Evolutionary conservation across 2,888 invertebrate species (phyloP), one percentile per base, ranked within the genome.

Genomic region (Seira sanloemensis): DNA sequence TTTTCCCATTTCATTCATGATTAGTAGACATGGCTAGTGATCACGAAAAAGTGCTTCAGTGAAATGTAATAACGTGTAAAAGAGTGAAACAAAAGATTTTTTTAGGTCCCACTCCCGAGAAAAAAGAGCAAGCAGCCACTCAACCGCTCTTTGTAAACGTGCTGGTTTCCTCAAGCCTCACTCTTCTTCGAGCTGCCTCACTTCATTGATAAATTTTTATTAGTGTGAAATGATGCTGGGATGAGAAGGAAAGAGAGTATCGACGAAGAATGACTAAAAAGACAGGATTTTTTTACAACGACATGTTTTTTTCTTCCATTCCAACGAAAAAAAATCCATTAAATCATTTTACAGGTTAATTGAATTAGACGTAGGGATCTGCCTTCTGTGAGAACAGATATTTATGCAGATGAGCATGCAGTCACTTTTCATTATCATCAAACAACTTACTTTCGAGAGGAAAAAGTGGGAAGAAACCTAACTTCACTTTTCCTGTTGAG

Each of bases 391-490:
- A 58, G n/a, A 58, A 58, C 58, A 12, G 58, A 58, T 58, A 58
- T 58, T 58, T 58, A 58, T 58, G 58, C n/a, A 58, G 58, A 58
- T 58, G 58, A 58, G 58, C 58, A 5, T 58, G 9, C 58, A 58
- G 58, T 58, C 58, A 58, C 58, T 58, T 58, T 58, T 58, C 58
- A 58, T 58, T 58, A 58, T 58, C 58, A 58, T 58, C 58, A 58
- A 58, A 9, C n/a, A 18, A 58, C 58, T 58, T 5, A 58, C n/a
- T 58, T n/a, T n/a, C 37, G 5, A 12, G 37, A 9, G 7, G 37
- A 37, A n/a, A n/a, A n/a, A n/a, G n/a, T n/a, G 12, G 37, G 37
- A 37, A 37, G 37, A 37, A 37, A 37, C n/a, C n/a, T n/a, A n/a
- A n/a, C n/a, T n/a, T n/a, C n/a, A n/a, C n/a, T n/a, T 37, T 37